These are phyloP conservation scores for Emydoidea blandingii DNA, from an alignment of 2,797 vertebrate species.

Conservation along the genomic window DNA sequence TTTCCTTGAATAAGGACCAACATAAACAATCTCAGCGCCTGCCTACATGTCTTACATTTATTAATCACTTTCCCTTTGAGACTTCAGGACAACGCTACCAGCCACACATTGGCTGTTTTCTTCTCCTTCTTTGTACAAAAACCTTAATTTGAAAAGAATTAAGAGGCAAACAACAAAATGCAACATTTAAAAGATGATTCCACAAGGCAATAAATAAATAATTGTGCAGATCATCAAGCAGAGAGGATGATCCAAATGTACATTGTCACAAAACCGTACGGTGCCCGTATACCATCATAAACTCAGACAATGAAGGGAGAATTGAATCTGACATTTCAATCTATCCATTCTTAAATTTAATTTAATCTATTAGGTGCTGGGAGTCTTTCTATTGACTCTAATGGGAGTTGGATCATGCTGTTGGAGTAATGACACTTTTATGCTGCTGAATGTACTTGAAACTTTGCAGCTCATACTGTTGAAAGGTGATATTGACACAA, in stretches of 20 bases:
- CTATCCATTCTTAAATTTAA: accelerated
- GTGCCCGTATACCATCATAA: neutral
- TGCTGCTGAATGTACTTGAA: neutral
- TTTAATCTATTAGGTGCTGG: neutral
- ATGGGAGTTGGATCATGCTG: neutral
- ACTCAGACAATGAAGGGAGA: neutral
- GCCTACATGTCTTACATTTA: slow-evolving; percentile 23
- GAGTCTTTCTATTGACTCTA: neutral
- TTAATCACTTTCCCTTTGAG: slow-evolving; percentile 36
- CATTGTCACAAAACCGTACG: neutral
- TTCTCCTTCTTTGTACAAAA: neutral
- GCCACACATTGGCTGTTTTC: neutral
- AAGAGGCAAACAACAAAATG: accelerated
- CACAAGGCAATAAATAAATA: accelerated
- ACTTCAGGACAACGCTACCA: neutral
- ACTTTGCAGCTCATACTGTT: neutral
- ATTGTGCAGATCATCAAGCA: accelerated
- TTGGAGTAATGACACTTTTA: neutral
- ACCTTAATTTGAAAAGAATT: neutral
- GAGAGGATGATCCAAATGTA: neutral
- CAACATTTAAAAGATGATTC: neutral
- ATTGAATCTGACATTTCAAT: neutral
- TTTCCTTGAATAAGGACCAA: slow-evolving; percentile 49
- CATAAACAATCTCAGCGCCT: slow-evolving; percentile 42
- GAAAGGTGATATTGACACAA: accelerated